Evolutionary conservation across 2,113 vertebrate species (phyloP), one percentile per base, ranked within the genome.

Genomic region (Phainopepla nitens): DNA sequence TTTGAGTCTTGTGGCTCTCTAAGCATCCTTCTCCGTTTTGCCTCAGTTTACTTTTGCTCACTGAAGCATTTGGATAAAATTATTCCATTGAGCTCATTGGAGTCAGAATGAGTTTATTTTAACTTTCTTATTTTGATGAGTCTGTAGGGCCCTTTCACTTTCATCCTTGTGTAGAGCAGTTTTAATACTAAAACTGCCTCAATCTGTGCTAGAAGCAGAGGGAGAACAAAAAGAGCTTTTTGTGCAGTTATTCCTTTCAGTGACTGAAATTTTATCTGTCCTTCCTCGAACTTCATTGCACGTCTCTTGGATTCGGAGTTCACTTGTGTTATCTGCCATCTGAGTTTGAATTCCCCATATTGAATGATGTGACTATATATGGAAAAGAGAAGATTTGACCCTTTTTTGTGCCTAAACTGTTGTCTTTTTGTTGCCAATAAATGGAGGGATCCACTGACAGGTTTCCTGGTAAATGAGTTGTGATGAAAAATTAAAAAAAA

Each of bases 11-110:
- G 4, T 33, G 15, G 6, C 11, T 42, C 22, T n/a, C 33, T 51
- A 20, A 69, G 39, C 24, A 28, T 58, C 19, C 54, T 60, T 76
- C 58, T 72, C 4, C 0, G 1, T 50, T 94, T 94, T 95, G 79
- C 94, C 88, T 94, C 87, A 53, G 88, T 94, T 97, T 94, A 77
- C 90, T 95, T 90, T 21, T 92, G 64, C 64, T 93, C 28, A 22
- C 51, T 90, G 93, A 75, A 81, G 89, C 87, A 36, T 91, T 94
- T 77, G 62, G 68, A 47, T 94, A 28, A 78, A 77, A 86, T 90
- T 80, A 35, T 58, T 90, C 28, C n/a, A 27, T 72, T 76, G 54
- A 86, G 39, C 79, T 94, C 60, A 6, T 3, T 86, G 82, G 47
- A 96, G 64, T 80, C 82, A 73, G 54, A 87, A 58, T 69, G 13